phyloP scores from a whole-genome alignment of 2,113 vertebrate genomes.

The Myrmophylax atrothorax region DNA sequence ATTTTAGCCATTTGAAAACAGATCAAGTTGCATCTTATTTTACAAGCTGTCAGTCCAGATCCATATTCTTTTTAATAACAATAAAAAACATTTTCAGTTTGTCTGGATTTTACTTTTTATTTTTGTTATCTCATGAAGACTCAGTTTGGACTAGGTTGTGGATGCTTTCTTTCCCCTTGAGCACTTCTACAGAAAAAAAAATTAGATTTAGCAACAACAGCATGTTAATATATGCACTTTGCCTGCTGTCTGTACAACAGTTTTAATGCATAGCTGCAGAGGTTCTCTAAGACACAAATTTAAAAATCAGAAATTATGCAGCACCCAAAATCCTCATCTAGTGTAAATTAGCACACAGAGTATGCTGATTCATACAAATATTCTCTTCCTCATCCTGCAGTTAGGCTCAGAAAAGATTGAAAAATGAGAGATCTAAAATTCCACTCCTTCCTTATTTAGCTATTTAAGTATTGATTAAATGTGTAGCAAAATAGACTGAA shows the following conservation, averaged over 20 bases:
- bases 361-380: neutral
- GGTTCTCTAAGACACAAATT: neutral
- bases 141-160: conserved; percentile 22
- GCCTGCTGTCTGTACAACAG: conserved; percentile 25
- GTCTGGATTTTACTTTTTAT: conserved; percentile 29
- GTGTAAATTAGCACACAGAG: neutral
- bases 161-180: conserved; percentile 40
- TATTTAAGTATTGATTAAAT: neutral
- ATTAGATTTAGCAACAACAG: conserved; percentile 21
- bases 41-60: conserved; percentile 50
- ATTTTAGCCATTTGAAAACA: conserved; percentile 33
- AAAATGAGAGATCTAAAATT: neutral
- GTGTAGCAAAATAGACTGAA: neutral
- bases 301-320: neutral
- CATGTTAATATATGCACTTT: conserved; percentile 11
- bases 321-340: neutral
- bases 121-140: conserved; percentile 30
- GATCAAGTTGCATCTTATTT: conserved; percentile 12
- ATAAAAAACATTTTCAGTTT: conserved; percentile 48
- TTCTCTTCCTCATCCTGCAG: neutral
- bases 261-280: neutral
- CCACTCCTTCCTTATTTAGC: neutral
- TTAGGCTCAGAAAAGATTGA: neutral
- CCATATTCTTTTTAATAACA: conserved; percentile 37
- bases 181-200: neutral